Base-by-base conservation (phyloP, 1,140 invertebrate species). In the Chelonus insularis region DNA sequence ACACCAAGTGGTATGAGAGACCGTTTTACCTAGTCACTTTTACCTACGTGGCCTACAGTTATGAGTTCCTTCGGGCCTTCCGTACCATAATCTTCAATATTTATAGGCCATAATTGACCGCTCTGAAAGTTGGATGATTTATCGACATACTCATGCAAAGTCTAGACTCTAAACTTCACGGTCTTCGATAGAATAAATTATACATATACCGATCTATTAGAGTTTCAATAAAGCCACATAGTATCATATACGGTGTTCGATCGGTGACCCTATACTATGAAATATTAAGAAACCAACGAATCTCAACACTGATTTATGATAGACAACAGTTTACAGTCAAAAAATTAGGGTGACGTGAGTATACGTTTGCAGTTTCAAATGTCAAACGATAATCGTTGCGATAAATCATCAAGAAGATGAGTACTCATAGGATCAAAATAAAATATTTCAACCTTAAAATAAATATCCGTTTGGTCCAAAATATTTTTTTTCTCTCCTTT, bases 81-180 rank as follows among this genome's bases (percentile, higher is more conserved):
- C 23, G 51, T 43, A 41, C 34, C 41, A 29, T 7, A 60, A 57
- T 52, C 34, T 56, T 60, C 51, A 54, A 61, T 65, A 65, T 65
- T 65, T 65, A 65, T 65, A 61, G 63, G 36, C 59, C 41, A 65
- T 65, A 65, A 65, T 65, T 65, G 63, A 65, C 55, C 63, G 62
- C 63, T 58, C 43, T 62, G 56, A 43, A 57, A 57, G 14, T 41
- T 62, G 52, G 55, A 51, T 54, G 54, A 62, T 60, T 65, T 63
- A 63, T 63, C 29, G 56, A 29, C 48, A 25, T 58, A 43, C 41
- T 50, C 48, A 52, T 25, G n/a, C 34, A 18, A 12, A 18, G 32
- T 25, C 12, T 50, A 14, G 47, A 2, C 8, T n/a, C 25, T 29
- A 43, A 25, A 18, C n/a, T n/a, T n/a, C n/a, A n/a, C n/a, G n/a